Percentiles rank a stretch among this genome's conserved stretches.
These are phyloP conservation scores for Aleiodes testaceus DNA, from an alignment of 2,888 invertebrate genomes.

Conservation along the genomic window DNA sequence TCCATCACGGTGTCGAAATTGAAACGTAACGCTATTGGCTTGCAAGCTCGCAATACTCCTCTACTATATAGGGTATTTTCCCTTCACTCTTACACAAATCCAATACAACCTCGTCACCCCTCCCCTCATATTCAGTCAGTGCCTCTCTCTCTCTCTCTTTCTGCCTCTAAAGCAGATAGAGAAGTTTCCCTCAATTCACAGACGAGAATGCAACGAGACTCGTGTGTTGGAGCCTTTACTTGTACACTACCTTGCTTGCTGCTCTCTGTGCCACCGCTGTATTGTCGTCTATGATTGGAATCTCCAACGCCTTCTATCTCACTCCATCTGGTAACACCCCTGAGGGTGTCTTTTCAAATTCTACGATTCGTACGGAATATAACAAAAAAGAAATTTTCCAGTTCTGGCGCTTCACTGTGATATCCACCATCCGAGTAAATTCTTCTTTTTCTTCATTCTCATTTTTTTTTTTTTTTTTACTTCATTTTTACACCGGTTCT, in stretches of 20 bases:
- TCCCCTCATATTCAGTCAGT: conserved; percentile 14
- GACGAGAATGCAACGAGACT: conserved; percentile 28
- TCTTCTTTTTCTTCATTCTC: conserved; percentile 26
- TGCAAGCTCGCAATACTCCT: conserved; percentile 31
- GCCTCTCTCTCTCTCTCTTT: neutral
- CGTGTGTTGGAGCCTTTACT: conserved; percentile 38
- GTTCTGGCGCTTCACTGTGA: conserved; percentile 6
- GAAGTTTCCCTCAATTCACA: conserved; percentile 22
- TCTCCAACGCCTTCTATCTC: conserved; percentile 44
- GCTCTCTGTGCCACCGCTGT: conserved; percentile 36
- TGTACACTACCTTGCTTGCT: conserved; percentile 42
- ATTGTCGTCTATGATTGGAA: conserved; percentile 63
- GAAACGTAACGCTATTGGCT: conserved; percentile 61
- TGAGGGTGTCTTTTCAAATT: conserved; percentile 46
- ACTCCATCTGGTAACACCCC: conserved; percentile 43
- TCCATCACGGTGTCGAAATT: conserved; percentile 62
- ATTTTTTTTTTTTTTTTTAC: conserved; percentile 36
- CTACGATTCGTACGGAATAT: conserved; percentile 29
- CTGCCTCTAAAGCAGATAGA: neutral
- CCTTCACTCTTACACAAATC: conserved; percentile 28
- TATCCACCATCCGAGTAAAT: conserved; percentile 15
- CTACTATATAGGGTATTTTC: conserved; percentile 6
- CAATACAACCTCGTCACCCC: conserved; percentile 25
- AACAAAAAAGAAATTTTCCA: conserved; percentile 36
- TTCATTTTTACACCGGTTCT: conserved; percentile 24